phyloP scores from a whole-genome alignment of 2,888 invertebrate genomes.

The Hyles lineata region DNA sequence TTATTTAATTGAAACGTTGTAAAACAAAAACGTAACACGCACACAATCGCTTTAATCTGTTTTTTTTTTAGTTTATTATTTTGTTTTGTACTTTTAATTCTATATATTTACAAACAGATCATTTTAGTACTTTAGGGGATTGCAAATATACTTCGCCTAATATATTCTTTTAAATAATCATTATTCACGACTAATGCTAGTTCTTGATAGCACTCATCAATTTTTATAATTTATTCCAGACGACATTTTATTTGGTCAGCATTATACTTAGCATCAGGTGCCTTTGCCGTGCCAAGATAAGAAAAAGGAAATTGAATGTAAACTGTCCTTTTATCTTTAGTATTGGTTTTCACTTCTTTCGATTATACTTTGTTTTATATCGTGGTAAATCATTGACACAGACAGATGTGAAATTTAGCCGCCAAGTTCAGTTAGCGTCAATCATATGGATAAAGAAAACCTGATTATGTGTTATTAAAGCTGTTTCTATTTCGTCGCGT shows the following conservation, averaged over 20 bases:
- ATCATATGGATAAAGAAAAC: conserved; percentile 12
- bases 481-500: conserved; percentile 11
- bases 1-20: neutral
- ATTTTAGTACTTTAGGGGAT: too few relatives aligned
- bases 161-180: too few relatives aligned
- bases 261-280: too few relatives aligned
- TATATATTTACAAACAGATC: too few relatives aligned
- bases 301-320: neutral
- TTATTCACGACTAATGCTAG: too few relatives aligned
- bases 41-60: neutral
- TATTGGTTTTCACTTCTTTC: neutral
- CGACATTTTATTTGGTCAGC: too few relatives aligned
- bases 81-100: too few relatives aligned
- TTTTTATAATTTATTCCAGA: too few relatives aligned
- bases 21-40: conserved; percentile 6
- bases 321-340: neutral
- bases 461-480: conserved; percentile 2
- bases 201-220: too few relatives aligned
- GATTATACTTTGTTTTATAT: neutral
- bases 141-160: too few relatives aligned
- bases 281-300: too few relatives aligned
- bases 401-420: conserved; percentile 10
- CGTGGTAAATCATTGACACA: neutral
- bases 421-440: neutral
- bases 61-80: too few relatives aligned